Conservation (phyloP, 2,113 vertebrate species). For the Hypomesus transpacificus region DNA sequence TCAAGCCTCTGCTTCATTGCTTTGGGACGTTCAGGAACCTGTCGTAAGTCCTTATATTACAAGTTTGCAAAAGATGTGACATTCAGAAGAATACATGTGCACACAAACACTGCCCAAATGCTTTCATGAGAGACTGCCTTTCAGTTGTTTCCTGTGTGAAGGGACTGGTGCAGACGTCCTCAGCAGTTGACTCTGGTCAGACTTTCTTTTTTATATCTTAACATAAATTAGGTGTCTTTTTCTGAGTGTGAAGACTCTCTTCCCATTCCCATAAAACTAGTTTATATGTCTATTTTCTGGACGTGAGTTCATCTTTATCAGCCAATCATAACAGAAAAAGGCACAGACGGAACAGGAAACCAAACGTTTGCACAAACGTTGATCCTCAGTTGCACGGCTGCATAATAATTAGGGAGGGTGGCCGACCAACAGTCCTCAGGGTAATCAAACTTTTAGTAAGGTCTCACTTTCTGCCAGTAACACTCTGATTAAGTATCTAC, state of each 20-base stretch:
- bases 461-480: neutral
- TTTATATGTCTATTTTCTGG: neutral
- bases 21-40: too few relatives aligned
- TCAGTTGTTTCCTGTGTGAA: too few relatives aligned
- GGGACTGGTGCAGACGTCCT: too few relatives aligned
- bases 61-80: too few relatives aligned
- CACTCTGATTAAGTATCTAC: neutral
- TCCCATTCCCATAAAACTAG: neutral
- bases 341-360: constrained; percentile 12
- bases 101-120: too few relatives aligned
- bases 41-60: too few relatives aligned
- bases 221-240: neutral
- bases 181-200: neutral
- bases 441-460: constrained; percentile 40
- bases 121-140: too few relatives aligned
- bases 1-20: too few relatives aligned
- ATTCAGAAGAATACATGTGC: too few relatives aligned
- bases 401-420: constrained; percentile 32
- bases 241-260: neutral
- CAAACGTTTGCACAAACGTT: constrained; percentile 24
- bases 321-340: constrained; percentile 12
- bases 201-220: neutral
- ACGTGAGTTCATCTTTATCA: neutral
- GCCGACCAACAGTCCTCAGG: neutral
- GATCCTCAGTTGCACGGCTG: constrained; percentile 6